phyloP scores from a whole-genome alignment of 1,140 invertebrate genomes.

The Philopotamus ludificatus region DNA sequence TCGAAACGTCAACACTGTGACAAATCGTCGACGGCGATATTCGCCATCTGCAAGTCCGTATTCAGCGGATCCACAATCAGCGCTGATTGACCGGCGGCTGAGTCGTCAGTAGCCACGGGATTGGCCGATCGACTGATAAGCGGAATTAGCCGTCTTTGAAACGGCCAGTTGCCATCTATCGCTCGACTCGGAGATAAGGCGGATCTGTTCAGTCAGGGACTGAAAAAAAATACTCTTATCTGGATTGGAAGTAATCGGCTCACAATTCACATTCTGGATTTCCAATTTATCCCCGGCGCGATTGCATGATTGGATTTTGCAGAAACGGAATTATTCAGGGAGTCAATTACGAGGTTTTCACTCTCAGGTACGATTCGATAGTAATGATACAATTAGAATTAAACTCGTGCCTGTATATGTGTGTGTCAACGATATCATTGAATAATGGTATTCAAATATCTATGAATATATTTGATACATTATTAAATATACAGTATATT shows the following conservation, averaged over 20 bases:
- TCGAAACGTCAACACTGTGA: conserved; percentile 19
- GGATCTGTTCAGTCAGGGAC: too few relatives aligned
- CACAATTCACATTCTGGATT: not conserved
- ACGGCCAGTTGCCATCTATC: not conserved
- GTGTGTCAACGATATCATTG: too few relatives aligned
- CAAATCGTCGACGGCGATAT: not conserved
- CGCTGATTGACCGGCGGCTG: not conserved
- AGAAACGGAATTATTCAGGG: too few relatives aligned
- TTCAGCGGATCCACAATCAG: not conserved
- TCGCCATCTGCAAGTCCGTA: not conserved
- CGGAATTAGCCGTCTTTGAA: not conserved
- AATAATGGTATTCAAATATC: too few relatives aligned
- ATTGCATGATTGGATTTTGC: not conserved
- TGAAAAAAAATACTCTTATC: not conserved
- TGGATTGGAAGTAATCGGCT: not conserved
- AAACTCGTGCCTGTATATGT: too few relatives aligned
- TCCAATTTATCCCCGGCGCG: not conserved
- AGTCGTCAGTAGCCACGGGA: not conserved
- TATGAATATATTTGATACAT: too few relatives aligned
- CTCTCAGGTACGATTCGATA: too few relatives aligned
- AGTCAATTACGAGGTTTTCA: too few relatives aligned
- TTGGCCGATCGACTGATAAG: not conserved
- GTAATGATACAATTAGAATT: too few relatives aligned
- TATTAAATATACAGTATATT: too few relatives aligned
- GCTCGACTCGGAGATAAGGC: not conserved